These are phyloP conservation scores for Tubulanus polymorphus DNA, from an alignment of 2,888 invertebrate species.

Conservation along the genomic window DNA sequence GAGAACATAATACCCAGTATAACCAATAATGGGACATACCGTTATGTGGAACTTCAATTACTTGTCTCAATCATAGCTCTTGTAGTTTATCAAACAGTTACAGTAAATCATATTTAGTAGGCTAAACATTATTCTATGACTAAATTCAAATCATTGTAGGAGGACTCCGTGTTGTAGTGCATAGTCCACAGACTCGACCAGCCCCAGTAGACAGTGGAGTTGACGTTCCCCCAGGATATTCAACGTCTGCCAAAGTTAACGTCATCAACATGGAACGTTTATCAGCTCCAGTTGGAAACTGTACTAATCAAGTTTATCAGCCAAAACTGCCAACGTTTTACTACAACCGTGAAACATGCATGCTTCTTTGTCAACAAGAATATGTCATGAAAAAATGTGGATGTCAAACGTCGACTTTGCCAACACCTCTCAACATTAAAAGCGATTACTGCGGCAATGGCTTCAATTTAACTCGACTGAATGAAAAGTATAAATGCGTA, in stretches of 20 bases:
- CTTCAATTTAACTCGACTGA: slow-evolving; percentile 30
- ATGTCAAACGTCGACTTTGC: slow-evolving; percentile 39
- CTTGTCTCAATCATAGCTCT: too few species aligned
- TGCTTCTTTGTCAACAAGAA: slow-evolving; percentile 40
- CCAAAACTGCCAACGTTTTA: too few species aligned
- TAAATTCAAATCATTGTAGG: too few species aligned
- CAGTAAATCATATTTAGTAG: too few species aligned
- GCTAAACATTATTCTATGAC: too few species aligned
- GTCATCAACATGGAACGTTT: slow-evolving; percentile 33
- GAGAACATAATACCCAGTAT: too few species aligned
- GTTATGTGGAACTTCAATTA: too few species aligned
- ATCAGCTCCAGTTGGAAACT: slow-evolving; percentile 40
- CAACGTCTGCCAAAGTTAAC: slow-evolving; percentile 41
- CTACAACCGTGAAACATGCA: slow-evolving; percentile 42
- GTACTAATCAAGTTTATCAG: too few species aligned
- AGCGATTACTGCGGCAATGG: slow-evolving; percentile 23
- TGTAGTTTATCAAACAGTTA: too few species aligned
- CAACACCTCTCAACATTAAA: slow-evolving; percentile 18
- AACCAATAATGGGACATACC: too few species aligned
- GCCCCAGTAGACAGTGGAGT: slow-evolving; percentile 45
- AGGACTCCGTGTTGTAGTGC: slow-evolving; percentile 44
- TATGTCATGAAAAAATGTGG: slow-evolving; percentile 34
- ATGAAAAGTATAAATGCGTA: too few species aligned
- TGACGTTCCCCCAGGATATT: slow-evolving; percentile 46
- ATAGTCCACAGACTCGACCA: slow-evolving; percentile 45